phyloP scores from a whole-genome alignment of 2,888 invertebrate species.

The Andrena minutula region DNA sequence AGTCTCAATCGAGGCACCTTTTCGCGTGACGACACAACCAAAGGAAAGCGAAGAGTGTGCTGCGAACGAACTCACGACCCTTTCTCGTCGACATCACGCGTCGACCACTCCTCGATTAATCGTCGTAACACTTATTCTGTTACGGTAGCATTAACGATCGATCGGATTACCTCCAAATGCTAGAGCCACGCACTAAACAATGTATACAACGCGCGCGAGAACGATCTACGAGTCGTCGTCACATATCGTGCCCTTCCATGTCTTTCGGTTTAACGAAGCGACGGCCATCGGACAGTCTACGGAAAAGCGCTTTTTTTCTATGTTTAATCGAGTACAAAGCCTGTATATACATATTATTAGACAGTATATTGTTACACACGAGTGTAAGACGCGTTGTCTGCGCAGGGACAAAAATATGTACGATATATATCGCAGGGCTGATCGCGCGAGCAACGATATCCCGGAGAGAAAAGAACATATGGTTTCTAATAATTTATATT shows the following conservation, averaged over 20 bases:
- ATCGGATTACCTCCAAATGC: background rate
- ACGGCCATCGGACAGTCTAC: constrained; percentile 34
- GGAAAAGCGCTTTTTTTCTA: constrained; percentile 73
- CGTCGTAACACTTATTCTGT: constrained; percentile 66
- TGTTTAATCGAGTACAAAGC: constrained; percentile 77
- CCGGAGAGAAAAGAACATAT: background rate
- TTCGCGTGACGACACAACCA: constrained; percentile 11
- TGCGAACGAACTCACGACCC: background rate
- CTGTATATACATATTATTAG: constrained; percentile 68
- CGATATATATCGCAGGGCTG: background rate
- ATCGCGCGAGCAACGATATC: constrained; percentile 4
- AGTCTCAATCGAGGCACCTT: background rate
- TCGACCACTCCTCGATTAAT: constrained; percentile 28
- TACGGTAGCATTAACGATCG: constrained; percentile 41
- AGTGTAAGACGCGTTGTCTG: constrained; percentile 47
- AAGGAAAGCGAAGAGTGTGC: background rate
- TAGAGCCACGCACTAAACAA: background rate
- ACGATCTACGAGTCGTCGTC: background rate
- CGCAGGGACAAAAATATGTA: background rate
- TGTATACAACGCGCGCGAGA: background rate
- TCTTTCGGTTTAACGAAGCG: background rate
- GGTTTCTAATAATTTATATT: background rate
- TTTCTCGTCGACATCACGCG: background rate
- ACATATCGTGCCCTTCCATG: background rate
- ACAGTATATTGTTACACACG: constrained; percentile 53